phyloP scores from a whole-genome alignment of 2,888 invertebrate species.

The Lypha dubia region DNA sequence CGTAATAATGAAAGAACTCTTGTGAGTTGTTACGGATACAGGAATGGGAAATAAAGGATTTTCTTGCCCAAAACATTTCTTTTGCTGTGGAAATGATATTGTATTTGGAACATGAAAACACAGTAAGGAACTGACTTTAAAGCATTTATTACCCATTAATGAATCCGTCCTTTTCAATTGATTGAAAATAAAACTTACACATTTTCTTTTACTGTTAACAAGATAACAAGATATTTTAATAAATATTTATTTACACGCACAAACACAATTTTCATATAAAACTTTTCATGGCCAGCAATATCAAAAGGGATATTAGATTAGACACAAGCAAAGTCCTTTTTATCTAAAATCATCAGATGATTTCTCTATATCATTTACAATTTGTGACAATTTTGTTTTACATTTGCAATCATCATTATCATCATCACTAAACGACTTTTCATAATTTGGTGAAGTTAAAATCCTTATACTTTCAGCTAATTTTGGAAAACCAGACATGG shows the following conservation, averaged over 20 bases:
- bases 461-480: conserved; percentile 79
- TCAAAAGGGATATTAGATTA: not conserved
- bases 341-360: conserved; percentile 6
- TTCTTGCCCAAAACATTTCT: too few relatives aligned
- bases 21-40: too few relatives aligned
- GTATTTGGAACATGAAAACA: too few relatives aligned
- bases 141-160: not conserved
- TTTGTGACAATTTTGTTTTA: conserved; percentile 58
- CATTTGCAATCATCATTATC: conserved; percentile 79
- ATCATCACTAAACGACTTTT: conserved; percentile 67
- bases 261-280: conserved; percentile 3
- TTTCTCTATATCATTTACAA: conserved; percentile 76
- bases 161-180: not conserved
- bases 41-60: too few relatives aligned
- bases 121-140: not conserved
- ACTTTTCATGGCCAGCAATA: conserved; percentile 1
- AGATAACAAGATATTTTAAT: conserved; percentile 17
- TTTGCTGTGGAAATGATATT: too few relatives aligned
- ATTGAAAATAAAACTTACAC: not conserved
- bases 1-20: too few relatives aligned
- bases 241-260: conserved; percentile 31
- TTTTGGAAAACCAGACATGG: conserved; percentile 81
- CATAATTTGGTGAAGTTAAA: conserved; percentile 74
- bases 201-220: conserved; percentile 16
- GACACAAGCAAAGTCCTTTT: not conserved